A percentile compares a stretch with the other conserved stretches of the same genome.
Evolutionary conservation across 1,140 invertebrate genomes (phyloP).

Genomic region (Drosophila azteca): DNA sequence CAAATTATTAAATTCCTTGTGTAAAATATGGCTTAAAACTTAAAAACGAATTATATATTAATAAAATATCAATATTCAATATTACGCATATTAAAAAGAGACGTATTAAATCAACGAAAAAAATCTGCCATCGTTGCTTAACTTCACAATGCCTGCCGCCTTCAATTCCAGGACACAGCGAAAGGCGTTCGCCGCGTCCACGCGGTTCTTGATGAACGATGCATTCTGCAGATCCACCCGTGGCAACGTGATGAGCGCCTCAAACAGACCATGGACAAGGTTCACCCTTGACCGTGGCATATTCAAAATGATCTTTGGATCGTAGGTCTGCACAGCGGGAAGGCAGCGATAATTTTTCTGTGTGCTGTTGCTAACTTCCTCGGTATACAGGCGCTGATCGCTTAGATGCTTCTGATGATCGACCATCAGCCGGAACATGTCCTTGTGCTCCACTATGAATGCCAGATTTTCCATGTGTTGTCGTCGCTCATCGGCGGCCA

Average conservation of each 20-base stretch:
- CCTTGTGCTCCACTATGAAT: slow-evolving; percentile 37
- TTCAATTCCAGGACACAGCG: slow-evolving; percentile 51
- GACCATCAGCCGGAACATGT: slow-evolving; percentile 47
- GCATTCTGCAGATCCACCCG: slow-evolving; percentile 36
- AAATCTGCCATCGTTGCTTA: slow-evolving; percentile 29
- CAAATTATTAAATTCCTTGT: no score
- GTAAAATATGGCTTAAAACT: no score
- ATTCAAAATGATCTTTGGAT: slow-evolving; percentile 28
- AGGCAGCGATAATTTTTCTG: slow-evolving; percentile 14
- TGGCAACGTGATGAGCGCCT: slow-evolving; percentile 26
- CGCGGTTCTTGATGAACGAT: slow-evolving; percentile 28
- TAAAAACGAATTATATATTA: no score
- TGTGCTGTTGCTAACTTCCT: background rate
- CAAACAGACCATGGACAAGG: slow-evolving; percentile 35
- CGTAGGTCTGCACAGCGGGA: slow-evolving; percentile 44
- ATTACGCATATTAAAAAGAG: no score
- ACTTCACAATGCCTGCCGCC: slow-evolving; percentile 28
- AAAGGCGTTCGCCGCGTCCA: slow-evolving; percentile 34
- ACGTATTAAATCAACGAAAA: background rate
- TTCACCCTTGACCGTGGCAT: slow-evolving; percentile 10
- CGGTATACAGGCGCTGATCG: slow-evolving; percentile 3
- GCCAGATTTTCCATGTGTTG: slow-evolving; percentile 27
- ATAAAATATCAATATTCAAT: no score
- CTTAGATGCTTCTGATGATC: slow-evolving; percentile 45
- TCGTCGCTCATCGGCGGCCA: slow-evolving; percentile 1